Evolutionary conservation across 2,888 invertebrate species (phyloP), one percentile per base, ranked within the genome.

Genomic region (Aphidius colemani): DNA sequence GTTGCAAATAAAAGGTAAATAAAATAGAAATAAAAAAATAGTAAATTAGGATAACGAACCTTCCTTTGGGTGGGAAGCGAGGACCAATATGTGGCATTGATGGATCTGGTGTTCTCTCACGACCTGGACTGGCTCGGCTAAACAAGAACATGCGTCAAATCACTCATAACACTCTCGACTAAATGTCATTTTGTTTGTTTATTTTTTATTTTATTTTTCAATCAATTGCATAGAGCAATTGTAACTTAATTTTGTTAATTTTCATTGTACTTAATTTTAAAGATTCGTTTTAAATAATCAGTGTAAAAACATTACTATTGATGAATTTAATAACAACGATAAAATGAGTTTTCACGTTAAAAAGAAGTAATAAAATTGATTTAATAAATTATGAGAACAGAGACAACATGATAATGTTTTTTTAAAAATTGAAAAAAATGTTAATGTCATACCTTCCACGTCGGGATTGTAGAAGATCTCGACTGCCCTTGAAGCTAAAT

Each of bases 51-150:
- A 68, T 74, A 73, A 78, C 84, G 82, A 88, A 92, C 92, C 92
- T 92, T 88, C 91, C 92, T 87, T 89, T 88, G 70, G 93, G 88
- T 85, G 93, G 91, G 88, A 95, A 95, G 82, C 94, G 87, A 73
- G 95, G 95, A 76, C 95, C 95, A 85, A 92, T 91, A 86, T 95
- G 94, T 73, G 94, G 94, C 85, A 93, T 89, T 75, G 85, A 83
- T 82, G 89, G 89, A 82, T 93, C 93, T 70, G 94, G 93, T 75
- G 92, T 91, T 82, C 86, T 84, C 85, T 94, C 94, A 74, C 92
- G 88, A 78, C 90, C 92, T 73, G 94, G 94, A 85, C 94, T 94
- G 85, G 90, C 86, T 84, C 94, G 93, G 89, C 94, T 94, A 88
- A 85, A 83, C 83, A 83, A 82, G 84, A 86, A 83, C 83, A 85